phyloP scores from a whole-genome alignment of 2,888 invertebrate species.

The Papilio protenor region DNA sequence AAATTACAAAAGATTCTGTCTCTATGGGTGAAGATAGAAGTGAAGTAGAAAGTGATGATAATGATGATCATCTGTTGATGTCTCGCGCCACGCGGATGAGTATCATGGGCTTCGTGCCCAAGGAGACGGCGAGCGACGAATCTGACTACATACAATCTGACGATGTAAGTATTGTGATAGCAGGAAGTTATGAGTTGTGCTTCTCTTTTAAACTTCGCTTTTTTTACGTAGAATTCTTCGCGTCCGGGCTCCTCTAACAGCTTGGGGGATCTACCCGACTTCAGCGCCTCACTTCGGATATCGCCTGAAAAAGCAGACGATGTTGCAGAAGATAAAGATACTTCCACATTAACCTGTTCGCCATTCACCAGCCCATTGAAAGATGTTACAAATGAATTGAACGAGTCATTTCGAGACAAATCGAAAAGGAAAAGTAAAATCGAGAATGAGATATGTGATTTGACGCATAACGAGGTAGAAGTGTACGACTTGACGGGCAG shows the following conservation, averaged over 20 bases:
- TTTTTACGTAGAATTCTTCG: constrained; percentile 20
- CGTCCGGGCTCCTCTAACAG: constrained; percentile 51
- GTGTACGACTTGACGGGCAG: constrained; percentile 44
- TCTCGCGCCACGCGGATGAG: constrained; percentile 80
- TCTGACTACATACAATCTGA: constrained; percentile 78
- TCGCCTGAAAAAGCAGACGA: constrained; percentile 48
- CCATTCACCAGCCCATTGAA: constrained; percentile 69
- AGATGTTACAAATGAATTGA: constrained; percentile 58
- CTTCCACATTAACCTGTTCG: constrained; percentile 66
- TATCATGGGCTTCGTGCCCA: constrained; percentile 76
- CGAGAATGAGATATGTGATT: constrained; percentile 23
- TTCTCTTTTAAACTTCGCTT: neutral
- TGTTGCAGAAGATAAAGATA: constrained; percentile 41
- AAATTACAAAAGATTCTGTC: constrained; percentile 3
- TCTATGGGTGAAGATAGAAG: constrained; percentile 39
- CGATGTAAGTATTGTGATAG: constrained; percentile 63
- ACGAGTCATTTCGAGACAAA: constrained; percentile 45
- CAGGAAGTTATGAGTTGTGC: no score
- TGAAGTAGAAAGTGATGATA: constrained; percentile 48
- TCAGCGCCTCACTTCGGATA: constrained; percentile 46
- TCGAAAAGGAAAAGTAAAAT: neutral
- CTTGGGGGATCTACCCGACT: constrained; percentile 53
- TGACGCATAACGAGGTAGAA: constrained; percentile 22
- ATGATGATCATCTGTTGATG: constrained; percentile 74
- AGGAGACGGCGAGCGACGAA: constrained; percentile 69